These are phyloP conservation scores for Teleopsis dalmanni DNA, from an alignment of 1,140 invertebrate species.

Conservation along the genomic window DNA sequence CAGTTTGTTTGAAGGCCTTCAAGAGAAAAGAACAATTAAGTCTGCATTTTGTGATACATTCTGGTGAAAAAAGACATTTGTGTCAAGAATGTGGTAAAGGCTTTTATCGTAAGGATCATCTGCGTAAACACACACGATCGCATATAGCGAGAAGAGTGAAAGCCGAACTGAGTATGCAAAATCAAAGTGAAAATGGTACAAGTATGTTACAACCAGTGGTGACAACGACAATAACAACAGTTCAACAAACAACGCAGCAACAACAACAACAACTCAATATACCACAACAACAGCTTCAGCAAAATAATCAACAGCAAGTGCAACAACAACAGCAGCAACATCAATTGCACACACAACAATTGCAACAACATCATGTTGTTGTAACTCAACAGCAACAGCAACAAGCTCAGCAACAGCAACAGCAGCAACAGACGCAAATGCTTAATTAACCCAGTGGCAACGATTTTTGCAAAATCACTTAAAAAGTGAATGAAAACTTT, in stretches of 20 bases:
- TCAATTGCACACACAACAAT: constrained; percentile 18
- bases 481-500: constrained; percentile 6
- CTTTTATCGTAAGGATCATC: constrained; percentile 68
- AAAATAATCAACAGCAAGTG: constrained; percentile 25
- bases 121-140: constrained; percentile 70
- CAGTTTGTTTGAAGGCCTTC: constrained; percentile 75
- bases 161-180: constrained; percentile 62
- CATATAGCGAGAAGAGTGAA: constrained; percentile 75
- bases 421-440: constrained; percentile 23
- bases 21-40: constrained; percentile 79
- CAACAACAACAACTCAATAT: constrained; percentile 22
- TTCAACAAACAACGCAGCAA: constrained; percentile 30
- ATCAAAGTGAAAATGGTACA: constrained; percentile 34
- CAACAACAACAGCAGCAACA: constrained; percentile 25
- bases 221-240: constrained; percentile 30
- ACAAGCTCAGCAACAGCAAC: constrained; percentile 17
- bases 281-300: constrained; percentile 28
- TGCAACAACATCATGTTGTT: constrained; percentile 23
- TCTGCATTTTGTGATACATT: constrained; percentile 76
- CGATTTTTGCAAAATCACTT: constrained; percentile 45
- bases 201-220: constrained; percentile 40
- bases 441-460: constrained; percentile 38
- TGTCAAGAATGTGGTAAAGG: constrained; percentile 80
- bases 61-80: constrained; percentile 75
- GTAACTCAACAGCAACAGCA: constrained; percentile 17